Evolutionary conservation across 2,888 invertebrate species (phyloP).

Genomic region (Cartodere bifasciata): DNA sequence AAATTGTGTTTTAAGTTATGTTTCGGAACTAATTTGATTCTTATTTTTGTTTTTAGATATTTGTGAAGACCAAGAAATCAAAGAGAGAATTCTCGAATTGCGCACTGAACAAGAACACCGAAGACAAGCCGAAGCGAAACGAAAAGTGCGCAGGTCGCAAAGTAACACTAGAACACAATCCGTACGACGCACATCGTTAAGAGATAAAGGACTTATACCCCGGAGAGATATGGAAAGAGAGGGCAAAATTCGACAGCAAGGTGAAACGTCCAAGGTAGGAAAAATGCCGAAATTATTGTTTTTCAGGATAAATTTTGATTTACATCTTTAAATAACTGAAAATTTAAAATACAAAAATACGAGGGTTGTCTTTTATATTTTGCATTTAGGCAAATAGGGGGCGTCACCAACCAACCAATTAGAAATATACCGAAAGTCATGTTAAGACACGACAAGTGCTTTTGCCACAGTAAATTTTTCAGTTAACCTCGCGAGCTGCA

Average conservation of each 20-base stretch:
- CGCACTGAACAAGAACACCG: conserved; percentile 79
- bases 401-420: too few relatives aligned
- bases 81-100: conserved; percentile 77
- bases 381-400: too few relatives aligned
- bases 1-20: neutral
- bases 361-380: too few relatives aligned
- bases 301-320: too few relatives aligned
- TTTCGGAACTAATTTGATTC: neutral
- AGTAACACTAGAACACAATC: conserved; percentile 80
- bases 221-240: conserved; percentile 92
- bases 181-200: conserved; percentile 80
- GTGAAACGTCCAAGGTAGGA: conserved; percentile 26
- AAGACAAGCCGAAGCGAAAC: conserved; percentile 45
- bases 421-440: too few relatives aligned
- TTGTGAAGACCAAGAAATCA: conserved; percentile 90
- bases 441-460: too few relatives aligned
- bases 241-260: conserved; percentile 58
- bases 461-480: too few relatives aligned
- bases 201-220: conserved; percentile 87
- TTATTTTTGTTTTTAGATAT: conserved; percentile 64
- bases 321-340: too few relatives aligned
- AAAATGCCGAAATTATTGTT: too few relatives aligned
- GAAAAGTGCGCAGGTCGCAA: conserved; percentile 58
- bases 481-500: too few relatives aligned
- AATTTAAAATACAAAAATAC: too few relatives aligned